Percentiles rank a stretch among this genome's conserved stretches.
Conservation (phyloP, 1,140 invertebrate species). For the Panulirus ornatus region DNA sequence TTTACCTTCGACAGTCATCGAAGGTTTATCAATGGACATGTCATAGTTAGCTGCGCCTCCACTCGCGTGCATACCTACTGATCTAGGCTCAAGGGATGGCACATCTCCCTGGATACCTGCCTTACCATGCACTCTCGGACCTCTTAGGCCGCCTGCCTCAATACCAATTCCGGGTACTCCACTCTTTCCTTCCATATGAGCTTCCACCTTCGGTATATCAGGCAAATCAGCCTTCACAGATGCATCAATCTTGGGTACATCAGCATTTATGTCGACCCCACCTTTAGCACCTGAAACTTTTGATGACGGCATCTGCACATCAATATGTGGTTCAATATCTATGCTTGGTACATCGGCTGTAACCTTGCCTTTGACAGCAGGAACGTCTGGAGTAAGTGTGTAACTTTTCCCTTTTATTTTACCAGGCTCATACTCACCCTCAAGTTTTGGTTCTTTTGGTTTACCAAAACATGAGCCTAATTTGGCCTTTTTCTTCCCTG, state of each 20-base stretch:
- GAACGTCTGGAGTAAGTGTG: constrained; percentile 20
- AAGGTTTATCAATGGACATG: too few species aligned
- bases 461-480: constrained; percentile 55
- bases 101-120: not conserved
- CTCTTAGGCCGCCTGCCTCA: not conserved
- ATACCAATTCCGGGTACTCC: constrained; percentile 1
- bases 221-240: not conserved
- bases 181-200: not conserved
- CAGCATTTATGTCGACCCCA: not conserved
- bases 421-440: not conserved
- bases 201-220: constrained; percentile 3
- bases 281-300: too few species aligned
- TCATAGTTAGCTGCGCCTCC: too few species aligned
- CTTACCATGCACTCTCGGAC: constrained; percentile 36
- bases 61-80: too few species aligned
- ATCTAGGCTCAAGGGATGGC: too few species aligned
- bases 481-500: constrained; percentile 25
- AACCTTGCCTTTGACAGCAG: constrained; percentile 22
- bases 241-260: constrained; percentile 16
- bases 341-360: not conserved
- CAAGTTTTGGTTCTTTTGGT: constrained; percentile 15
- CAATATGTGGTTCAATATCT: too few species aligned
- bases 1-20: too few species aligned
- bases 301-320: constrained; percentile 5
- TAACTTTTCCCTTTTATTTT: not conserved